Conservation (phyloP, 2,888 invertebrate genomes). For the Morpho deidamia region DNA sequence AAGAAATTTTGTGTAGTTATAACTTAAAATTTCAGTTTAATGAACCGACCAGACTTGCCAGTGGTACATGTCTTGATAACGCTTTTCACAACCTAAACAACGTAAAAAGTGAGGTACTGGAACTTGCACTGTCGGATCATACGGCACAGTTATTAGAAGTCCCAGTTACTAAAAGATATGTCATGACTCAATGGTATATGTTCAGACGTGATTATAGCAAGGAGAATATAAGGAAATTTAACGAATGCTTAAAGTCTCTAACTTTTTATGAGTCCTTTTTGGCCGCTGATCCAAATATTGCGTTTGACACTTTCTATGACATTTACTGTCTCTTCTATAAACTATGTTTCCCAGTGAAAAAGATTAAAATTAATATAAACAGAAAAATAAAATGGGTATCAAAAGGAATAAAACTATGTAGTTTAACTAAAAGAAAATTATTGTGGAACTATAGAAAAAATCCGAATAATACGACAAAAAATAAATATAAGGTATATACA, state of each 20-base stretch:
- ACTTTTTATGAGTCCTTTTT: slow-evolving; percentile 20
- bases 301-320: neutral
- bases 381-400: neutral
- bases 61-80: slow-evolving; percentile 10
- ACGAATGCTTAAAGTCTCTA: slow-evolving; percentile 10
- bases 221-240: slow-evolving; percentile 21
- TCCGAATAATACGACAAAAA: neutral
- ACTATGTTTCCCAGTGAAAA: neutral
- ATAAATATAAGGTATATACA: slow-evolving; percentile 1
- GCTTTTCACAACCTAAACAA: slow-evolving; percentile 2
- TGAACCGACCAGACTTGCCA: slow-evolving; percentile 3
- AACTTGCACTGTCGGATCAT: slow-evolving; percentile 7
- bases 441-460: neutral
- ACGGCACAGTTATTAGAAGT: slow-evolving; percentile 11
- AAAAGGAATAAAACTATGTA: neutral
- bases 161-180: slow-evolving; percentile 14
- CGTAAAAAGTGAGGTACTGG: neutral
- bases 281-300: neutral
- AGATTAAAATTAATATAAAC: neutral
- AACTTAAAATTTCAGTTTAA: slow-evolving; percentile 5
- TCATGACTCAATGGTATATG: neutral
- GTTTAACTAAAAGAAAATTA: neutral
- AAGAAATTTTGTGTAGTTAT: neutral
- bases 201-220: slow-evolving; percentile 11
- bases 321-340: neutral